phyloP scores from a whole-genome alignment of 2,888 invertebrate genomes.

The Alloplasta piceator region DNA sequence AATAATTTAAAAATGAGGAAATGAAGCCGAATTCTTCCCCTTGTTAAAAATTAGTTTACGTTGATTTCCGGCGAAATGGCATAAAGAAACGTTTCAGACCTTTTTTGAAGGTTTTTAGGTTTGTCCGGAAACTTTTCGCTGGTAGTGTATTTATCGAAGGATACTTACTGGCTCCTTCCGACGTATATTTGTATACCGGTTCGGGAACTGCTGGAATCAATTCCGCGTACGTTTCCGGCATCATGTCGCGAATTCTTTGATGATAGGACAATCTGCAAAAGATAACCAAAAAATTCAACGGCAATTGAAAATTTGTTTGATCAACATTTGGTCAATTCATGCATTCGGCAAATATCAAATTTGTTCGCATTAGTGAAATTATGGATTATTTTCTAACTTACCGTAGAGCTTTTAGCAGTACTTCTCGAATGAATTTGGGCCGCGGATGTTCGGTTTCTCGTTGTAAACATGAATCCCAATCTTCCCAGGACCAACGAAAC shows the following conservation, averaged over 20 bases:
- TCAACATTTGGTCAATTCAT: background rate
- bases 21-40: too few relatives aligned
- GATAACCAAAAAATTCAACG: background rate
- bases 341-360: too few relatives aligned
- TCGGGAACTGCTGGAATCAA: slow-evolving; percentile 94
- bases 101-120: too few relatives aligned
- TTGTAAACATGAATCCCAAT: slow-evolving; percentile 95
- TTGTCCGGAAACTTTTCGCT: too few relatives aligned
- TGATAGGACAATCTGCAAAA: slow-evolving; percentile 93
- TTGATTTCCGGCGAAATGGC: too few relatives aligned
- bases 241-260: slow-evolving; percentile 95
- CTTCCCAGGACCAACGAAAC: slow-evolving; percentile 99
- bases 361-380: background rate
- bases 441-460: slow-evolving; percentile 95
- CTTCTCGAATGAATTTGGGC: slow-evolving; percentile 97
- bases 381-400: slow-evolving; percentile 78
- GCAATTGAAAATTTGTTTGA: background rate
- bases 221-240: slow-evolving; percentile 93
- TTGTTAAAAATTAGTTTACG: too few relatives aligned
- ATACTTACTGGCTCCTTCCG: slow-evolving; percentile 93
- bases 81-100: too few relatives aligned
- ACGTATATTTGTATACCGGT: slow-evolving; percentile 95
- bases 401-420: slow-evolving; percentile 95
- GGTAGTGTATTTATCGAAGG: too few relatives aligned
- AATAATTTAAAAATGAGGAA: too few relatives aligned